Evolutionary conservation across 2,888 invertebrate species (phyloP), one percentile per base, ranked within the genome.

Genomic region (Caenorhabditis auriculariae): DNA sequence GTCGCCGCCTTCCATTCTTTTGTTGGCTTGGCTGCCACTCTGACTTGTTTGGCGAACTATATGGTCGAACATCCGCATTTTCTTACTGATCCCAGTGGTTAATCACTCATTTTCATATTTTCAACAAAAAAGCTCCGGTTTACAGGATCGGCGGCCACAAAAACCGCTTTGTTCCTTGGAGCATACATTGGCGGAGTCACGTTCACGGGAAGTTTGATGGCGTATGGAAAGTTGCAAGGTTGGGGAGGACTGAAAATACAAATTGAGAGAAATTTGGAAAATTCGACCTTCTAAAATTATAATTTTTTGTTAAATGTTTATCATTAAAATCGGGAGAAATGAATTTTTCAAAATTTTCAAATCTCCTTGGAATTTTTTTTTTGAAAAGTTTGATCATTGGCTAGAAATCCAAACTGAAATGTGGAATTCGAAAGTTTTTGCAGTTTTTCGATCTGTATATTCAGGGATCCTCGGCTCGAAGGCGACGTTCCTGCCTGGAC

Each of bases 181-280:
- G 91, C 91, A 0, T 91, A 89, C 84, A 91, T 91, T 78, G 91
- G 91, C 60, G 91, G 91, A 43, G 89, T 91, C 48, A 91, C 91
- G 3, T 91, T 91, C 84, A 90, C 89, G 69, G 92, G 91, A 4
- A 91, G 91, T 0, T 84, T 92, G 44, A 88, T 92, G 60, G 92
- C 92, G 15, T 92, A 91, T 83, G 91, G 91, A 66, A 92, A 92
- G 85, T 87, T 92, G 43, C 91, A 92, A 84, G 86, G 74, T 66
- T n/a, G 38, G 44, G 12, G n/a, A n/a, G n/a, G n/a, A n/a, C n/a
- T n/a, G n/a, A n/a, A n/a, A 35, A 28, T 24, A 1, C 47, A 15
- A n/a, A 23, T 24, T 15, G 9, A 44, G 6, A 26, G 24, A 19
- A n/a, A n/a, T n/a, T n/a, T n/a, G n/a, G n/a, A n/a, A n/a, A n/a